Evolutionary conservation across 35 echinoderm and acorn worm species (phyloP).

Genomic region (Acanthaster planci): DNA sequence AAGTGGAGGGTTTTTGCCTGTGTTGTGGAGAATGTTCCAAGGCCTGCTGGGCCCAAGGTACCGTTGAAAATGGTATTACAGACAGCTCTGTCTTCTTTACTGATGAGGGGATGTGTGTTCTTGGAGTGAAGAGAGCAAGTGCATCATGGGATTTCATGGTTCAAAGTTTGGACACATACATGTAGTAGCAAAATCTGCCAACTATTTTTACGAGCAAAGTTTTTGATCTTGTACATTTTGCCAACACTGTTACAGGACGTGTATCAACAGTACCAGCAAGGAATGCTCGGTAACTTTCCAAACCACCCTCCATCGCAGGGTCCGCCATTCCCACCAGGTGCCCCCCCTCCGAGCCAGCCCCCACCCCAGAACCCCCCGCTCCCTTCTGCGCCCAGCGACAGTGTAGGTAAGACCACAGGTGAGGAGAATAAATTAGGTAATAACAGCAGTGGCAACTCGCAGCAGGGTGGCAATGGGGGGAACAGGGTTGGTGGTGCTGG

Average conservation of each 20-base stretch:
- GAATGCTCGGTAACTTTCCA: background rate
- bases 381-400: background rate
- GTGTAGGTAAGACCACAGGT: constrained; percentile 5
- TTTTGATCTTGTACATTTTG: too few relatives aligned
- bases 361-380: background rate
- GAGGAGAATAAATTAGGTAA: background rate
- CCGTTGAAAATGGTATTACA: too few relatives aligned
- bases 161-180: too few relatives aligned
- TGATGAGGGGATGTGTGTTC: too few relatives aligned
- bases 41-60: too few relatives aligned
- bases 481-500: background rate
- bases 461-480: constrained; percentile 3
- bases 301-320: background rate
- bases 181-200: too few relatives aligned
- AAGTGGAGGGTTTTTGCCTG: too few relatives aligned
- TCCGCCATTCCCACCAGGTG: background rate
- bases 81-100: too few relatives aligned
- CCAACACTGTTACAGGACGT: background rate
- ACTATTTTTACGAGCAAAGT: too few relatives aligned
- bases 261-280: constrained; percentile 23
- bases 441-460: background rate
- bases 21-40: too few relatives aligned
- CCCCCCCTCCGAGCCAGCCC: background rate
- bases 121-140: too few relatives aligned
- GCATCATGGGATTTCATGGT: too few relatives aligned